phyloP scores from a whole-genome alignment of 2,888 invertebrate genomes.

The Parnassius apollo region DNA sequence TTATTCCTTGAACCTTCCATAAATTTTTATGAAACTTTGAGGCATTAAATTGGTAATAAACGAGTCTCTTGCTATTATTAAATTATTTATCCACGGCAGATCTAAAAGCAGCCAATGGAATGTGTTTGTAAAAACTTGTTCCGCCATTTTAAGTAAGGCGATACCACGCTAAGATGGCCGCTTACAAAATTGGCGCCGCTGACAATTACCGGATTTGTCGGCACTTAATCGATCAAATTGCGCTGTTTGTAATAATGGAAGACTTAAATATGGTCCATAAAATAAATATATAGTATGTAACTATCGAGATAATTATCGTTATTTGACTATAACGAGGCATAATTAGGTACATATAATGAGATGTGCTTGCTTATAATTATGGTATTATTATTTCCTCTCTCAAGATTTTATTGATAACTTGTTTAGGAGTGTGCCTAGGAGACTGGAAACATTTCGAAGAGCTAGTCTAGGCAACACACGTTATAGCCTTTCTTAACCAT shows the following conservation, averaged over 20 bases:
- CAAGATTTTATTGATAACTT: too few species aligned
- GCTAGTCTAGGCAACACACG: too few species aligned
- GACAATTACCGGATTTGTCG: slow-evolving; percentile 18
- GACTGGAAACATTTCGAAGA: too few species aligned
- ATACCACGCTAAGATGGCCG: slow-evolving; percentile 19
- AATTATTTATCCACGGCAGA: slow-evolving; percentile 19
- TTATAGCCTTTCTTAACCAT: too few species aligned
- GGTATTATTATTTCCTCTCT: too few species aligned
- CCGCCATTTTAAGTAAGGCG: slow-evolving; percentile 22
- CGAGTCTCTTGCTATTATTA: slow-evolving; percentile 14
- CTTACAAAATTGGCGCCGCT: slow-evolving; percentile 31
- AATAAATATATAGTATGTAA: not conserved
- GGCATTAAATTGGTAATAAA: slow-evolving; percentile 14
- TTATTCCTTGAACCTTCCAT: not conserved
- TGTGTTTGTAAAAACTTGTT: slow-evolving; percentile 20
- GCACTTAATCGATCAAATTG: slow-evolving; percentile 1
- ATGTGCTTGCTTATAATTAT: too few species aligned
- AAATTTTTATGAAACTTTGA: not conserved
- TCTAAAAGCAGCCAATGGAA: slow-evolving; percentile 17
- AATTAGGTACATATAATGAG: too few species aligned
- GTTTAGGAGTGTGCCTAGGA: too few species aligned
- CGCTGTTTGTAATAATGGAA: not conserved
- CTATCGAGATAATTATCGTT: not conserved
- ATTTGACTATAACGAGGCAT: not conserved
- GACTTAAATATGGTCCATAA: not conserved